Conservation (phyloP, 1,140 invertebrate genomes). For the Phenacoccus solenopsis region DNA sequence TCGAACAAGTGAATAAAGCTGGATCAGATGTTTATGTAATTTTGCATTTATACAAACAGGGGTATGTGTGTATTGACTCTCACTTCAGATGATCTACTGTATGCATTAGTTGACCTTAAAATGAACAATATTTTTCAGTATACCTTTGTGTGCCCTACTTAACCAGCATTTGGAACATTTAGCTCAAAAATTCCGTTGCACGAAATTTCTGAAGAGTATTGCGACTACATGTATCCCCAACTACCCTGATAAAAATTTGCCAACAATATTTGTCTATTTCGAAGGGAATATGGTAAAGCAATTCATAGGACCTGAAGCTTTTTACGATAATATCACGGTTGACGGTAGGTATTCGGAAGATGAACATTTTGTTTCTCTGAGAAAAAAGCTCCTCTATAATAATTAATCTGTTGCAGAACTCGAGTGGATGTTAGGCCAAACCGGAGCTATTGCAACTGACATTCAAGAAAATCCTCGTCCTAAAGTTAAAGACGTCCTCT, state of each 20-base stretch:
- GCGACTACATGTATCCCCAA: constrained; percentile 92
- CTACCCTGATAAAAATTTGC: constrained; percentile 87
- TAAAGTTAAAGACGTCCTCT: constrained; percentile 44
- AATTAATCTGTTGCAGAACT: constrained; percentile 50
- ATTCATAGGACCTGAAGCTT: constrained; percentile 65
- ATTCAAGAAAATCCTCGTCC: constrained; percentile 73
- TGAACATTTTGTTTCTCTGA: constrained; percentile 19
- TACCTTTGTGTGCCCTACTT: constrained; percentile 78
- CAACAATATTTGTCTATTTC: constrained; percentile 89
- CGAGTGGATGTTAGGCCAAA: constrained; percentile 76
- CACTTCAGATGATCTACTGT: too few relatives aligned
- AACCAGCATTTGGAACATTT: constrained; percentile 71
- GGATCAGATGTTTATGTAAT: constrained; percentile 87
- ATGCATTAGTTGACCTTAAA: too few relatives aligned
- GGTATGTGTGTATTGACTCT: constrained; percentile 41
- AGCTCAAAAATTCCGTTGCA: constrained; percentile 69
- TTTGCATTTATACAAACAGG: constrained; percentile 85
- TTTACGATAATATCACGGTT: constrained; percentile 67
- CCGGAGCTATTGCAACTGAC: constrained; percentile 66
- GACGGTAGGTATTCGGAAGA: constrained; percentile 43
- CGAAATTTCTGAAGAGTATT: constrained; percentile 86
- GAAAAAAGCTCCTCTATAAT: too few relatives aligned
- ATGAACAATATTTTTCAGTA: too few relatives aligned
- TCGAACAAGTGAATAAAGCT: constrained; percentile 86
- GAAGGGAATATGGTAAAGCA: constrained; percentile 79